phyloP scores from a whole-genome alignment of 2,797 vertebrate genomes.

The Geotrypetes seraphini region DNA sequence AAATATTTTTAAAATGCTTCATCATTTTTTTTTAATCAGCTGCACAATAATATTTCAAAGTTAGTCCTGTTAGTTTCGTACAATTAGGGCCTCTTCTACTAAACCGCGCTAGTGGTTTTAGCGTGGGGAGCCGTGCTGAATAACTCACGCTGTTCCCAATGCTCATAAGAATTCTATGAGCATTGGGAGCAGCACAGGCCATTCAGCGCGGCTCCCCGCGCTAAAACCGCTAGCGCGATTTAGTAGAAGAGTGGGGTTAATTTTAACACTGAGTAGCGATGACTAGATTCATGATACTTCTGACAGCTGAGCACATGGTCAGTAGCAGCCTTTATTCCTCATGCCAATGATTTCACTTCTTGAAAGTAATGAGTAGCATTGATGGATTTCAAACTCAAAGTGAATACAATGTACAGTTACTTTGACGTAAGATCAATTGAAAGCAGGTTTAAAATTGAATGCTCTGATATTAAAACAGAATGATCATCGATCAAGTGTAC shows the following conservation, averaged over 20 bases:
- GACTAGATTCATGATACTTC: conserved; percentile 21
- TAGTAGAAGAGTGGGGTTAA: too few species aligned
- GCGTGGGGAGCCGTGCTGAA: too few species aligned
- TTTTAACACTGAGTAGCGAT: conserved; percentile 7
- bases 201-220: too few species aligned
- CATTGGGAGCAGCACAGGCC: too few species aligned
- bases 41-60: conserved; percentile 64
- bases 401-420: conserved; percentile 41
- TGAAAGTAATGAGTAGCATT: conserved; percentile 38
- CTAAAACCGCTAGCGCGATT: too few species aligned
- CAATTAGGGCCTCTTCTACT: too few species aligned
- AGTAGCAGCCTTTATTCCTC: conserved; percentile 37
- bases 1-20: conserved; percentile 48
- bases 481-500: conserved; percentile 27
- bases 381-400: conserved; percentile 45
- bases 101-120: too few species aligned
- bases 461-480: conserved; percentile 28
- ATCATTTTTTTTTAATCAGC: conserved; percentile 55
- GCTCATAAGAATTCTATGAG: too few species aligned
- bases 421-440: conserved; percentile 37
- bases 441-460: conserved; percentile 26
- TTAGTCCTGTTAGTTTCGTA: conserved; percentile 55
- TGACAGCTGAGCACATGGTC: conserved; percentile 20
- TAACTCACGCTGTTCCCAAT: too few species aligned
- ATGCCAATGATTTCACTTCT: conserved; percentile 31